Evolutionary conservation across 2,888 invertebrate species (phyloP), one percentile per base, ranked within the genome.

Genomic region (Hedychridium roseum): DNA sequence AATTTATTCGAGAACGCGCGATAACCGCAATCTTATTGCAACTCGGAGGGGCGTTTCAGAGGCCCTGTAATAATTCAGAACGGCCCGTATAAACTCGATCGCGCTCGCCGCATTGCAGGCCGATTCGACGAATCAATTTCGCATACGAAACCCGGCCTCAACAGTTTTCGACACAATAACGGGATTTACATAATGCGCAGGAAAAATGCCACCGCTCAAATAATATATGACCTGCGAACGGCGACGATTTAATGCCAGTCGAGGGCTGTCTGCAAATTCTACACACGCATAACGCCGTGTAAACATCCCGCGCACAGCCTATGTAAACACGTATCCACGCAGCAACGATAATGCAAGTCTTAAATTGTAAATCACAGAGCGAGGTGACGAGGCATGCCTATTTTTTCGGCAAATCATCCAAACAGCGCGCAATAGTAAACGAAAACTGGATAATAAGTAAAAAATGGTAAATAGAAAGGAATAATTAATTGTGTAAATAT

Each of bases 41-140:
- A 48, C 35, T 50, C 55, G 35, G 37, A 12, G 26, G 32, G 39
- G 37, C 26, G 41, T 44, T 47, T 32, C 38, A n/a, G 23, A 23
- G 9, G 53, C 26, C 21, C 34, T 41, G 37, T 47, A 42, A 56
- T 51, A 54, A 64, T 47, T 57, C 54, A 50, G 30, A 53, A 44
- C 43, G 44, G 27, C 27, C 18, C 40, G 26, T 44, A 49, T 48
- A 48, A 46, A 49, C 45, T 49, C 35, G 9, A 43, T 39, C 44
- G 34, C 21, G 39, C 38, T 3, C 27, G 0, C 17, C 20, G 39
- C 48, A 17, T 23, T 28, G 17, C 42, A 26, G 18, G 9, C 18
- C 39, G 53, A 55, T 54, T 58, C 54, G 9, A 27, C 30, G 61
- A 59, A 61, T 56, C 56, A 50, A 59, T 59, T n/a, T 47, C 45